phyloP scores from a whole-genome alignment of 2,888 invertebrate genomes.

The Lasioglossum calceatum region DNA sequence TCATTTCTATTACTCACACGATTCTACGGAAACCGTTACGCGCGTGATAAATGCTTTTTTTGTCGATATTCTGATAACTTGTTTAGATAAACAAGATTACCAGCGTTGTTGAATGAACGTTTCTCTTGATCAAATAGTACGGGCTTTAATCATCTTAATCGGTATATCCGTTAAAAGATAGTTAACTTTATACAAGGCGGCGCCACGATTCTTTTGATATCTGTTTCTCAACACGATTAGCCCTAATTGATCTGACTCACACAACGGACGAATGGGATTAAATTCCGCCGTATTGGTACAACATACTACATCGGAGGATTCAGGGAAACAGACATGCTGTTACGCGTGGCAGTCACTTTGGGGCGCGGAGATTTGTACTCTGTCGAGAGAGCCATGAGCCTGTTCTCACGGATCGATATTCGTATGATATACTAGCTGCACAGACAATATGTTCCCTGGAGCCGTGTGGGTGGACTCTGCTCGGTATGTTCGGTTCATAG shows the following conservation, averaged over 20 bases:
- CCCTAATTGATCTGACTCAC: slow-evolving; percentile 36
- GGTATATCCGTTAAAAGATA: neutral
- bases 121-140: neutral
- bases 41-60: neutral
- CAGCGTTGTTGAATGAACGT: neutral
- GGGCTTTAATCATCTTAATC: neutral
- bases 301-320: slow-evolving; percentile 5
- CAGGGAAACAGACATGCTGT: slow-evolving; percentile 35
- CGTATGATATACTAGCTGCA: slow-evolving; percentile 55
- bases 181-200: neutral
- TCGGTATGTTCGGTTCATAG: slow-evolving; percentile 42
- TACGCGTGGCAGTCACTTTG: slow-evolving; percentile 47
- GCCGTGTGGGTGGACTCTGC: slow-evolving; percentile 40
- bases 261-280: slow-evolving; percentile 26
- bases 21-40: neutral
- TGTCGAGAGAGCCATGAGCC: slow-evolving; percentile 41
- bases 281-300: slow-evolving; percentile 45
- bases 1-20: neutral
- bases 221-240: neutral
- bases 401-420: slow-evolving; percentile 65
- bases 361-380: slow-evolving; percentile 57
- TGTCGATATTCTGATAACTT: neutral
- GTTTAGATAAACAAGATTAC: neutral
- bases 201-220: neutral
- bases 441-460: slow-evolving; percentile 59